Evolutionary conservation across 2,797 vertebrate species (phyloP).

Genomic region (Argentina silus): DNA sequence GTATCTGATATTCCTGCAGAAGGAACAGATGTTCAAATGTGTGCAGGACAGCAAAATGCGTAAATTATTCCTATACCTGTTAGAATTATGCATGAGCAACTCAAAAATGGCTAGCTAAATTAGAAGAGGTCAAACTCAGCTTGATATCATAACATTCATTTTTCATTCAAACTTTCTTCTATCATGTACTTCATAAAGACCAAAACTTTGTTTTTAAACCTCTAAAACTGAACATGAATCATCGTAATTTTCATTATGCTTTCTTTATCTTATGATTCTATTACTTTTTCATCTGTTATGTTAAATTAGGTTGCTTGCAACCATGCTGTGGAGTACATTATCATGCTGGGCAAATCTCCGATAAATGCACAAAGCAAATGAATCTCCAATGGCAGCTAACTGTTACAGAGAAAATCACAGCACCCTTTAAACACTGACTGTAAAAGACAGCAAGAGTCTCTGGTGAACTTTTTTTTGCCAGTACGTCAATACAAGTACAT

Average conservation of each 20-base stretch:
- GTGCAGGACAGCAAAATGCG: neutral
- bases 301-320: slow-evolving; percentile 47
- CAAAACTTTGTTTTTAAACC: neutral
- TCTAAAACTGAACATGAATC: neutral
- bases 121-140: neutral
- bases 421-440: slow-evolving; percentile 21
- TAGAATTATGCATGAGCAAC: neutral
- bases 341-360: slow-evolving; percentile 49
- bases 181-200: neutral
- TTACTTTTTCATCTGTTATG: slow-evolving; percentile 38
- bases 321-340: slow-evolving; percentile 50
- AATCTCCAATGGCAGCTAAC: slow-evolving; percentile 45
- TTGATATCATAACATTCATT: neutral
- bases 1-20: neutral
- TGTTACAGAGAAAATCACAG: slow-evolving; percentile 17
- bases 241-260: neutral
- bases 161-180: neutral
- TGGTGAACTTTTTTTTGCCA: neutral
- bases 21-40: neutral
- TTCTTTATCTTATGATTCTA: slow-evolving; percentile 24
- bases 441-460: neutral
- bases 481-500: neutral
- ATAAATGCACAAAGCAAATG: slow-evolving; percentile 50
- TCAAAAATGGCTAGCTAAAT: neutral
- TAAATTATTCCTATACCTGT: neutral